phyloP scores from a whole-genome alignment of 2,113 vertebrate genomes.

The Ictidomys tridecemlineatus region DNA sequence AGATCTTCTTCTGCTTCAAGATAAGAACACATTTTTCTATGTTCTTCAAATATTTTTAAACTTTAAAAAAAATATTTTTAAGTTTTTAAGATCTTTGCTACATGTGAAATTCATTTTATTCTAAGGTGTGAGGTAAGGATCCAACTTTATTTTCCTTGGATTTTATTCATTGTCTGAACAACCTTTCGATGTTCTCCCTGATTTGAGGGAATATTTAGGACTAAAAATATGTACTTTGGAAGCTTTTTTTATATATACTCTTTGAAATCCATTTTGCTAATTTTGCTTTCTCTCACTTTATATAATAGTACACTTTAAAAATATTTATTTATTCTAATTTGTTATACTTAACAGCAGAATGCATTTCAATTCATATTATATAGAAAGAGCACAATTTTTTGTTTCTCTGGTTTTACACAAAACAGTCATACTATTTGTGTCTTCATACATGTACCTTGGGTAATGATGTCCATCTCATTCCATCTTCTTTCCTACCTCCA shows the following conservation, averaged over 20 bases:
- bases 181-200: not conserved
- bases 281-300: not conserved
- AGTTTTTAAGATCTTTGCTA: not conserved
- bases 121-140: not conserved
- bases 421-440: no score
- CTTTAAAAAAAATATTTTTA: not conserved
- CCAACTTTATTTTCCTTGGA: not conserved
- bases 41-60: not conserved
- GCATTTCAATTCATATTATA: no score
- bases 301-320: not conserved
- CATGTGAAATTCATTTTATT: not conserved
- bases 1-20: not conserved
- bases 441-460: no score
- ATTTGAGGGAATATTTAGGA: not conserved
- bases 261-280: not conserved
- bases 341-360: no score
- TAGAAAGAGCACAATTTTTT: no score
- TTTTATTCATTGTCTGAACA: slow-evolving; percentile 1
- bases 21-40: not conserved
- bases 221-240: not conserved
- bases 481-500: no score
- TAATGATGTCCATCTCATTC: no score
- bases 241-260: not conserved
- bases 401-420: no score
- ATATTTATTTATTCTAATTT: no score